Base-by-base conservation (phyloP, 1,140 invertebrate species). In the Papilio aristodemus region DNA sequence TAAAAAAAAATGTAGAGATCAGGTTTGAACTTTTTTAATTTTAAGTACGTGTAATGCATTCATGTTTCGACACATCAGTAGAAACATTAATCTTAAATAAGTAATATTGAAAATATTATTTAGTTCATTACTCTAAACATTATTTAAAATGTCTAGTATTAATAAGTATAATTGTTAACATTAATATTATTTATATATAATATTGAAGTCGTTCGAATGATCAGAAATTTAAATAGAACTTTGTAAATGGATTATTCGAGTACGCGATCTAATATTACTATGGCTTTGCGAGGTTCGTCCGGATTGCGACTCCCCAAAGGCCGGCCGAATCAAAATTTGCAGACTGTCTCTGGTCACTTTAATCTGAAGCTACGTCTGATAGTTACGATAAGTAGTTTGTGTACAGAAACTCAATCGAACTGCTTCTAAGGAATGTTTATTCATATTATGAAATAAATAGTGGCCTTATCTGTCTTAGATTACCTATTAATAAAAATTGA, bases 261-360 rank as follows among this genome's bases (percentile, higher is more conserved):
- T 66, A 32, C 41, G 43, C 19, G 36, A 27, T 50, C 63, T 64
- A 64, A 66, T 66, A 66, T 50, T 50, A 66, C 63, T 37, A 66
- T 66, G 14, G 63, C 41, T 50, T 66, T 17, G 41, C 39, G 25
- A 27, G 10, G 25, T 66, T 38, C 46, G 60, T 22, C 38, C 19
- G 62, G 68, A 68, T 67, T 63, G 43, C 63, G 66, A 66, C 72
- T 80, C 76, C 78, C 73, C 8, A 36, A 76, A 73, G 76, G 69
- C 75, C 62, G 46, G 46, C 68, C 64, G 72, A 73, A 54, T 75
- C 75, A 71, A 68, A 68, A 76, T 77, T 80, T 70, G 75, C 71
- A 67, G 70, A 78, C 74, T 76, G 77, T 79, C 78, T 71, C 72
- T 71, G 72, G 71, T 72, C 71, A 67, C 67, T 73, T 57, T 68